phyloP scores from a whole-genome alignment of 2,888 invertebrate species.

The Neelides folsomi region DNA sequence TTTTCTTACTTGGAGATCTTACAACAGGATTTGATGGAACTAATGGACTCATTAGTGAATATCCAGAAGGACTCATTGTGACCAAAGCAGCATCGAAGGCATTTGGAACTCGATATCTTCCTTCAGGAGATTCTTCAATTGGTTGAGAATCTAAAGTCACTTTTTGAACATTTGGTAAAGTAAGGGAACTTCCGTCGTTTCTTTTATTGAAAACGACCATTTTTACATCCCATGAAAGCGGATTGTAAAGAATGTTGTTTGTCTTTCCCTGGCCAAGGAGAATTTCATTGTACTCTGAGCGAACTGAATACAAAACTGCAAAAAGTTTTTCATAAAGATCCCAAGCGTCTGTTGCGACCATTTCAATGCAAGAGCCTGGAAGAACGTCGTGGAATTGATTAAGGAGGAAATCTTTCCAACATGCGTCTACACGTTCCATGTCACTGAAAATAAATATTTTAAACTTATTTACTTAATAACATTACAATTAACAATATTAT shows the following conservation, averaged over 20 bases:
- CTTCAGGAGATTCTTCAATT: conserved; percentile 8
- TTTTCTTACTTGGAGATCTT: background rate
- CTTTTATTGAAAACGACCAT: conserved; percentile 26
- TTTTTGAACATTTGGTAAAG: conserved; percentile 10
- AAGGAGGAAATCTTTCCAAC: conserved; percentile 41
- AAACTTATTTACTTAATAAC: too few species aligned
- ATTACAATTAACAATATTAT: too few species aligned
- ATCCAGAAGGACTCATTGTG: conserved; percentile 15
- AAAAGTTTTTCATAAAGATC: conserved; percentile 27
- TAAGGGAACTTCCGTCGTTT: conserved; percentile 4
- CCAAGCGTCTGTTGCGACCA: conserved; percentile 37
- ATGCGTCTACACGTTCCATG: conserved; percentile 19
- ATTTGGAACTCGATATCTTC: conserved; percentile 10
- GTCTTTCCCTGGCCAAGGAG: conserved; percentile 15
- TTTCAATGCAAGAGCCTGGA: conserved; percentile 41
- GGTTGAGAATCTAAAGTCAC: conserved; percentile 7
- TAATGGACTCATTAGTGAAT: conserved; percentile 7
- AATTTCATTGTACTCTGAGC: conserved; percentile 12
- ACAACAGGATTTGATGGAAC: conserved; percentile 8
- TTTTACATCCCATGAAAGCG: conserved; percentile 18
- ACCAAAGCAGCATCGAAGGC: conserved; percentile 16
- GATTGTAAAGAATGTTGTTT: conserved; percentile 15
- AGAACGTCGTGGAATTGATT: conserved; percentile 45
- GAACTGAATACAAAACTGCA: conserved; percentile 10
- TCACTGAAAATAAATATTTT: conserved; percentile 5